A percentile compares a stretch with the other conserved stretches of the same genome.
Conservation (phyloP, 2,113 vertebrate species). For the Oryzias javanicus region DNA sequence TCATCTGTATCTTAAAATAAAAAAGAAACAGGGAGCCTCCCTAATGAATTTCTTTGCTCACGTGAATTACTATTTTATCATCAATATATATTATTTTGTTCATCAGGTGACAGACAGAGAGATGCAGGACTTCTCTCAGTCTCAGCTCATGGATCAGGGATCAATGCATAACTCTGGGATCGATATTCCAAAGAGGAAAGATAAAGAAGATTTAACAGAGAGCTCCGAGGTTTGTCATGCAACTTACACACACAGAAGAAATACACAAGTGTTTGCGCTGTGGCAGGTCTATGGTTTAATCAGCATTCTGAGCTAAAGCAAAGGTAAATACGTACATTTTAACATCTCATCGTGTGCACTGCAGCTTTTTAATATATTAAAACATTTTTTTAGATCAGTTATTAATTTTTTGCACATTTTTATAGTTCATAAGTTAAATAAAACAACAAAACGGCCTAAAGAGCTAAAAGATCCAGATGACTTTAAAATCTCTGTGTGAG, state of each 20-base stretch:
- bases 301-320: no score
- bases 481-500: no score
- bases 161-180: slow-evolving; percentile 70
- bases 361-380: no score
- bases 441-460: no score
- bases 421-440: no score
- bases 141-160: slow-evolving; percentile 74
- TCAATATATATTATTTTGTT: background rate
- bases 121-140: slow-evolving; percentile 77
- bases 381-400: no score
- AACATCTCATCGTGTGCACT: no score
- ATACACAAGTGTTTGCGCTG: background rate
- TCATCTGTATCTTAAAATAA: no score
- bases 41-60: background rate
- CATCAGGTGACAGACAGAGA: slow-evolving; percentile 80
- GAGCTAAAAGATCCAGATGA: no score
- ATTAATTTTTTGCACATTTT: no score
- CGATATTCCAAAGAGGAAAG: slow-evolving; percentile 77
- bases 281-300: background rate
- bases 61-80: background rate
- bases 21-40: no score
- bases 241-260: background rate
- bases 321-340: background rate
- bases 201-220: slow-evolving; percentile 76
- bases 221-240: slow-evolving; percentile 78